Evolutionary conservation across 1,140 invertebrate species (phyloP).

Genomic region (Lethrus apterus): DNA sequence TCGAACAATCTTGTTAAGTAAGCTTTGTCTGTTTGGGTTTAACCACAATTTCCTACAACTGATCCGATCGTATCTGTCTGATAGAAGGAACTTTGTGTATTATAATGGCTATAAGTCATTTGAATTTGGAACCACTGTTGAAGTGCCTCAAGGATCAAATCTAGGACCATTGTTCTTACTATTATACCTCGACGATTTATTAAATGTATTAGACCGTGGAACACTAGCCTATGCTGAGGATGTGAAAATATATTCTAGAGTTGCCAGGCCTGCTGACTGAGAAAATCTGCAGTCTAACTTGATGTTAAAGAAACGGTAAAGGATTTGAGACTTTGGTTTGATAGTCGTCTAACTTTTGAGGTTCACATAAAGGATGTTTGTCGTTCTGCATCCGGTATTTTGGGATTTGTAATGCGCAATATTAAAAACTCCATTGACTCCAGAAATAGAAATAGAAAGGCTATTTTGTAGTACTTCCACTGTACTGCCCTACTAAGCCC

Average conservation of each 20-base stretch:
- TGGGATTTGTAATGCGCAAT: too few relatives aligned
- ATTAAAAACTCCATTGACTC: too few relatives aligned
- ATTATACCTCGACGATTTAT: background rate
- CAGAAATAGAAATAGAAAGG: too few relatives aligned
- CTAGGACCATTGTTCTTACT: background rate
- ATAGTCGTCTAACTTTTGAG: too few relatives aligned
- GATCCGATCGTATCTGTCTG: background rate
- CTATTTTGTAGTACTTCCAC: too few relatives aligned
- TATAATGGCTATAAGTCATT: background rate
- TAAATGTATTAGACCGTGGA: background rate
- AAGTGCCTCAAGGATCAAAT: conserved; percentile 4
- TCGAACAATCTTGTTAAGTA: background rate
- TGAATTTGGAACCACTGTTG: background rate
- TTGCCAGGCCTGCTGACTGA: too few relatives aligned
- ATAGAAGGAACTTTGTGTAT: background rate
- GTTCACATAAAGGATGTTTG: too few relatives aligned
- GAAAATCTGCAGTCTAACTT: too few relatives aligned
- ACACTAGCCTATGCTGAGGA: conserved; percentile 2
- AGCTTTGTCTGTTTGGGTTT: background rate
- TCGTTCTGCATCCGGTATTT: too few relatives aligned
- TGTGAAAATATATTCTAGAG: background rate
- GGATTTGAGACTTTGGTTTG: too few relatives aligned
- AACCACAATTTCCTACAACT: conserved; percentile 1
- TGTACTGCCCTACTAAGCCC: too few relatives aligned
- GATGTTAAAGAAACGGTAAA: too few relatives aligned